Conservation (phyloP, 2,113 vertebrate species). For the Otolemur garnettii region DNA sequence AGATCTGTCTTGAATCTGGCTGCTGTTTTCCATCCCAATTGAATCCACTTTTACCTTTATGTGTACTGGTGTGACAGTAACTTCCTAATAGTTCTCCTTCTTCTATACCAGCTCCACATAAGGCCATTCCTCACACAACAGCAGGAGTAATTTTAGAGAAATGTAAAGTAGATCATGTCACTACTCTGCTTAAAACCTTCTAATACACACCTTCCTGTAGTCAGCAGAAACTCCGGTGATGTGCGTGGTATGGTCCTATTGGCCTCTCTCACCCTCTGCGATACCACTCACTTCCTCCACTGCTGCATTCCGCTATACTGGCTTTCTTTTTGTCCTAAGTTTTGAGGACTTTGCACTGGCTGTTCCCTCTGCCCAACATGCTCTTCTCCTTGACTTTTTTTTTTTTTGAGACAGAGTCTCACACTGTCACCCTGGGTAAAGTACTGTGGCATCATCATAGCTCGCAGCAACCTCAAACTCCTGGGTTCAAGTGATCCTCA, state of each 20-base stretch:
- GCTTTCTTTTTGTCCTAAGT: not conserved
- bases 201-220: not conserved
- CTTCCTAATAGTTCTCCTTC: not conserved
- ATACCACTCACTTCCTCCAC: not conserved
- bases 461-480: no score
- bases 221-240: not conserved
- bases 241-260: not conserved
- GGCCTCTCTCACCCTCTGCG: not conserved
- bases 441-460: no score
- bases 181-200: not conserved
- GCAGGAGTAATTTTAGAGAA: not conserved
- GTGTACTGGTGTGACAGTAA: not conserved
- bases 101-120: not conserved
- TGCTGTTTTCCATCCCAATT: not conserved
- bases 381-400: not conserved
- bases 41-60: not conserved
- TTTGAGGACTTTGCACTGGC: not conserved
- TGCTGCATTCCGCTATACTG: not conserved
- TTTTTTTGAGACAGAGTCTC: no score
- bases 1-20: not conserved
- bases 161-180: not conserved
- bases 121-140: conserved; percentile 7
- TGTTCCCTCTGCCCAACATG: not conserved
- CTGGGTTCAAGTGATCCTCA: no score
- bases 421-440: no score